Percentiles rank a stretch among this genome's conserved stretches.
Conservation (phyloP, 2,797 vertebrate species). For the Syngnathus rostellatus region DNA sequence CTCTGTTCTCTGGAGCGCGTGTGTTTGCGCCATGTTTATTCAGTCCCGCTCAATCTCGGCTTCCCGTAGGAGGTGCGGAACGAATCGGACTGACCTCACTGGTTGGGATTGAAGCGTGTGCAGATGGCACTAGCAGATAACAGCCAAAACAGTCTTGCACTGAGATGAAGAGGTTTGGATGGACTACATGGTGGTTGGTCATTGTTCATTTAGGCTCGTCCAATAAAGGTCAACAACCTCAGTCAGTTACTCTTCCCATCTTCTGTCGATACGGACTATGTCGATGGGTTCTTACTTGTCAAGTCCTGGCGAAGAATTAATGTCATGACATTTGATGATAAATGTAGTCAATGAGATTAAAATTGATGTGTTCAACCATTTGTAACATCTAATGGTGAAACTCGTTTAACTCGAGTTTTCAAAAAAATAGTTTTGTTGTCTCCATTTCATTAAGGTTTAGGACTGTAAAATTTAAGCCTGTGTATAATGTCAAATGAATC, state of each 20-base stretch:
- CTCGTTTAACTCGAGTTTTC: not conserved
- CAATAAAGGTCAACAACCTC: slow-evolving; percentile 11
- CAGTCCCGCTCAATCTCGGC: slow-evolving; percentile 21
- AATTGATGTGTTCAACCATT: not conserved
- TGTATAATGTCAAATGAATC: no score
- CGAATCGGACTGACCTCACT: slow-evolving; percentile 49
- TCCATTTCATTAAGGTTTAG: not conserved
- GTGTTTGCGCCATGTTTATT: slow-evolving; percentile 11
- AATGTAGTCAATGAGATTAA: not conserved
- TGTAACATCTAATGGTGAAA: not conserved
- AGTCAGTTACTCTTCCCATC: no score
- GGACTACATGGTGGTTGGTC: slow-evolving; percentile 3
- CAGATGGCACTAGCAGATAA: slow-evolving; percentile 52
- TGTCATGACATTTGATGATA: not conserved
- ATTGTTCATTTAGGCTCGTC: slow-evolving; percentile 20
- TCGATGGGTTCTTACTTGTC: not conserved
- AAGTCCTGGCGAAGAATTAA: not conserved
- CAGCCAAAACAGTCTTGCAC: slow-evolving; percentile 21
- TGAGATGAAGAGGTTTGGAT: slow-evolving; percentile 10
- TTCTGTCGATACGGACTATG: no score
- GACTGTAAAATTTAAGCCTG: no score
- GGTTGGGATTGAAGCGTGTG: slow-evolving; percentile 31
- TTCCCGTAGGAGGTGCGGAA: slow-evolving; percentile 53
- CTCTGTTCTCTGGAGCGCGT: slow-evolving; percentile 15
- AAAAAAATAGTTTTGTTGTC: not conserved